phyloP scores from a whole-genome alignment of 2,113 vertebrate genomes.

The Cyprinodon variegatus region DNA sequence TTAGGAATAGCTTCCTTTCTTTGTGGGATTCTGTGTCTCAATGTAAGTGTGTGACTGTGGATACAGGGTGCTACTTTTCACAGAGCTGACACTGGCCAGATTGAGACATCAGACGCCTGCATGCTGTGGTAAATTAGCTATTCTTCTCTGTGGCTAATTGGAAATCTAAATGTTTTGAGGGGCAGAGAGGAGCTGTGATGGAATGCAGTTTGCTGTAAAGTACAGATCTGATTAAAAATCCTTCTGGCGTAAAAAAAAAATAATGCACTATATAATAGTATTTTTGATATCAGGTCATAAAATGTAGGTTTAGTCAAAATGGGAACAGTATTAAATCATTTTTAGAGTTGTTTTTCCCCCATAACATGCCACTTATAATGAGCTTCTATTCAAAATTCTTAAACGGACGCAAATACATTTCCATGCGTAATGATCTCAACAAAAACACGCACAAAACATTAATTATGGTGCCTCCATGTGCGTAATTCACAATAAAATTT shows the following conservation, averaged over 20 bases:
- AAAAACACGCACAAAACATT: slow-evolving; percentile 54
- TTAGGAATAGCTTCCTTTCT: slow-evolving; percentile 23
- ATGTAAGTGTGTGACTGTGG: slow-evolving; percentile 26
- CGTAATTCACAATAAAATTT: slow-evolving; percentile 78
- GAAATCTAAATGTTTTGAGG: slow-evolving; percentile 92
- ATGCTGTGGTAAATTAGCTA: slow-evolving; percentile 91
- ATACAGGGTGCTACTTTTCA: slow-evolving; percentile 87
- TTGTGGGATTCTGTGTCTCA: slow-evolving; percentile 29
- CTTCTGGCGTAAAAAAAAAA: neutral
- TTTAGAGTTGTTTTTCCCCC: slow-evolving; percentile 47
- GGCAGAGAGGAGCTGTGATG: slow-evolving; percentile 77
- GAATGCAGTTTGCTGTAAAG: slow-evolving; percentile 72
- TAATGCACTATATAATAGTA: slow-evolving; percentile 11
- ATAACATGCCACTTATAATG: slow-evolving; percentile 44
- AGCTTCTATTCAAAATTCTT: slow-evolving; percentile 50
- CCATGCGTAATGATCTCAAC: slow-evolving; percentile 60
- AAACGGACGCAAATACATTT: slow-evolving; percentile 66
- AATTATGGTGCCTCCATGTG: slow-evolving; percentile 73
- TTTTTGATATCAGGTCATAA: slow-evolving; percentile 14
- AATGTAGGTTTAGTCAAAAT: slow-evolving; percentile 11
- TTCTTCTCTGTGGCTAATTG: slow-evolving; percentile 93
- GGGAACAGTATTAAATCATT: slow-evolving; percentile 8
- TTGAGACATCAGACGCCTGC: slow-evolving; percentile 92
- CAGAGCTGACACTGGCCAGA: slow-evolving; percentile 90
- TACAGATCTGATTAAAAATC: slow-evolving; percentile 43